A percentile compares a stretch with the other conserved stretches of the same genome.
Conservation (phyloP, 2,797 vertebrate species). For the Anisognathus igniventris region DNA sequence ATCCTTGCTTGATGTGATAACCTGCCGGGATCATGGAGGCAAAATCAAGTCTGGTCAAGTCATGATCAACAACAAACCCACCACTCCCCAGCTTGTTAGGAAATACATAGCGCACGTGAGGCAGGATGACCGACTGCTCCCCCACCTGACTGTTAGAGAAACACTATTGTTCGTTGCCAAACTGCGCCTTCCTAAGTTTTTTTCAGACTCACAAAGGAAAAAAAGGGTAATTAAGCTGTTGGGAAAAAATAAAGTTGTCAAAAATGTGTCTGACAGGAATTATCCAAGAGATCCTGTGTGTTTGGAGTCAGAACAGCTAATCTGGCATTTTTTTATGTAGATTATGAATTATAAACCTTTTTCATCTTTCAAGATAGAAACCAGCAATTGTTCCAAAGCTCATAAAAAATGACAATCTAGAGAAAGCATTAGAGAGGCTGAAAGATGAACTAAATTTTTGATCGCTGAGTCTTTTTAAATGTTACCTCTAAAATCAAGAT, state of each 20-base stretch:
- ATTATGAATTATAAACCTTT: conserved; percentile 54
- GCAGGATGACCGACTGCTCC: conserved; percentile 91
- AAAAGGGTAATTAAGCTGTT: conserved; percentile 83
- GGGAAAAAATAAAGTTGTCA: conserved; percentile 61
- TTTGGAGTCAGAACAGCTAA: conserved; percentile 56
- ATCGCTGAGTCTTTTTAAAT: not conserved
- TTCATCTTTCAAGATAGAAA: conserved; percentile 41
- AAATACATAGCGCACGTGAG: conserved; percentile 89
- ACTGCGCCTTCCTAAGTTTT: conserved; percentile 87
- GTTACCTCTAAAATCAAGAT: not conserved
- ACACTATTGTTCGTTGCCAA: conserved; percentile 88
- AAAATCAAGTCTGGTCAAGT: conserved; percentile 82
- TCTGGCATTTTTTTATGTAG: conserved; percentile 42
- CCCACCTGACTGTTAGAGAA: conserved; percentile 91
- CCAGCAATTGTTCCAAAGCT: conserved; percentile 40
- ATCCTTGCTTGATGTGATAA: conserved; percentile 91
- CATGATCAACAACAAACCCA: conserved; percentile 84
- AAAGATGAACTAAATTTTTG: not conserved
- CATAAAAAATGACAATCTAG: conserved; percentile 36
- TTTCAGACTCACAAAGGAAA: conserved; percentile 85
- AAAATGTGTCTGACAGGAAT: conserved; percentile 57
- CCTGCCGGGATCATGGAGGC: conserved; percentile 85
- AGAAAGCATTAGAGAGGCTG: conserved; percentile 16
- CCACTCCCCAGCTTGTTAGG: conserved; percentile 84
- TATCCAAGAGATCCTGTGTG: conserved; percentile 10